phyloP scores from a whole-genome alignment of 2,888 invertebrate genomes.

The Yponomeuta plumbellus region DNA sequence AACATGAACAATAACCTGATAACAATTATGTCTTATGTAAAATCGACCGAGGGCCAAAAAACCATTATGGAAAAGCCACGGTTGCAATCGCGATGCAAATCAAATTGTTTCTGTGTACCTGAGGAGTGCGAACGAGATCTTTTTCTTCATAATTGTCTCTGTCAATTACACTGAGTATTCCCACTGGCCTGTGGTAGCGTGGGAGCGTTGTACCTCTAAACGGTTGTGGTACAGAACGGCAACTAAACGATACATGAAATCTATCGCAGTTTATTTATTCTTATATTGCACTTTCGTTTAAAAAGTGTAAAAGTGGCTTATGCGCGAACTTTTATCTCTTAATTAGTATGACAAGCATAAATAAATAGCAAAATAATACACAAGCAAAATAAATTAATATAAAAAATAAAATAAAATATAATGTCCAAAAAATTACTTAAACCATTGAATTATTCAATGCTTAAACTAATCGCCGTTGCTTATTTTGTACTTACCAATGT shows the following conservation, averaged over 20 bases:
- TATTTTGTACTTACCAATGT: no score
- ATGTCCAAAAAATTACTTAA: no score
- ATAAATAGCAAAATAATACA: no score
- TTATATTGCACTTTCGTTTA: no score
- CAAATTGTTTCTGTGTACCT: slow-evolving; percentile 32
- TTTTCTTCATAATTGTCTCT: slow-evolving; percentile 28
- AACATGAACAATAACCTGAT: background rate
- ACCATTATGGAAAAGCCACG: slow-evolving; percentile 2
- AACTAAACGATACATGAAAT: background rate
- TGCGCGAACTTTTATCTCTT: no score
- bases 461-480: no score
- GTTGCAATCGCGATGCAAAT: slow-evolving; percentile 12
- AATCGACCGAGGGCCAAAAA: slow-evolving; percentile 5
- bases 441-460: no score
- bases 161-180: slow-evolving; percentile 26
- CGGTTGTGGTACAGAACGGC: background rate
- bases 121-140: slow-evolving; percentile 18
- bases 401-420: no score
- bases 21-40: background rate
- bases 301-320: no score
- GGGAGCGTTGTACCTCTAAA: slow-evolving; percentile 42
- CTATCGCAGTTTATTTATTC: no score
- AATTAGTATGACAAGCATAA: no score
- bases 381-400: no score
- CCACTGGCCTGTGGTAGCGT: slow-evolving; percentile 33